A percentile compares a stretch with the other conserved stretches of the same genome.
Conservation (phyloP, 2,797 vertebrate species). For the Sternotherus odoratus region DNA sequence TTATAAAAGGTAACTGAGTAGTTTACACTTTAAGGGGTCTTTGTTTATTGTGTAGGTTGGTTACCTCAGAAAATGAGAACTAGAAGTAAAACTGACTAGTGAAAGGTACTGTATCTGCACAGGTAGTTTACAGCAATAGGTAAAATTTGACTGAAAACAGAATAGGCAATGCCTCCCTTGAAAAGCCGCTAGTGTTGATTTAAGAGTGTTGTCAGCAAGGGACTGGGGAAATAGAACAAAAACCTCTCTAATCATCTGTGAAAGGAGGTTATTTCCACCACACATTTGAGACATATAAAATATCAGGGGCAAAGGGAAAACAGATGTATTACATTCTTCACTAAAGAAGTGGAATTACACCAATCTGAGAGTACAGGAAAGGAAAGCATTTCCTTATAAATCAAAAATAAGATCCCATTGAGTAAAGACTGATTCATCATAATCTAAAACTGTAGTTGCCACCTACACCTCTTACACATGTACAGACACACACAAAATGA, state of each 20-base stretch:
- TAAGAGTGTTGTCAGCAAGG: background rate
- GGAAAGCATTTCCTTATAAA: conserved; percentile 27
- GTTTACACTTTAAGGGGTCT: background rate
- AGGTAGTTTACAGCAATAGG: background rate
- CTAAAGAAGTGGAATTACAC: background rate
- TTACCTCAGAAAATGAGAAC: background rate
- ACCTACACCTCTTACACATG: conserved; percentile 66
- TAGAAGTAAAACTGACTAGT: background rate
- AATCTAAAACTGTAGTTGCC: conserved; percentile 51
- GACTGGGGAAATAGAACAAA: background rate
- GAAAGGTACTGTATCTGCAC: background rate
- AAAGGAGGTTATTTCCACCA: background rate
- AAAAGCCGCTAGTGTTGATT: background rate
- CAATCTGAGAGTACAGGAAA: conserved; percentile 14
- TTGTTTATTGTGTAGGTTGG: background rate
- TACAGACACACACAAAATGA: conserved; percentile 56
- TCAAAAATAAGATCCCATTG: conserved; percentile 27
- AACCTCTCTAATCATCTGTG: background rate
- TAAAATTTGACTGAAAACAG: background rate
- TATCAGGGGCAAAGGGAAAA: conserved; percentile 13
- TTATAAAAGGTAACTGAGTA: background rate
- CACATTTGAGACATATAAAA: background rate
- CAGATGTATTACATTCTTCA: background rate
- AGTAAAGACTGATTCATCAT: conserved; percentile 70
- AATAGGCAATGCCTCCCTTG: background rate